phyloP scores from a whole-genome alignment of 2,113 vertebrate genomes.

The Nesoenas mayeri region DNA sequence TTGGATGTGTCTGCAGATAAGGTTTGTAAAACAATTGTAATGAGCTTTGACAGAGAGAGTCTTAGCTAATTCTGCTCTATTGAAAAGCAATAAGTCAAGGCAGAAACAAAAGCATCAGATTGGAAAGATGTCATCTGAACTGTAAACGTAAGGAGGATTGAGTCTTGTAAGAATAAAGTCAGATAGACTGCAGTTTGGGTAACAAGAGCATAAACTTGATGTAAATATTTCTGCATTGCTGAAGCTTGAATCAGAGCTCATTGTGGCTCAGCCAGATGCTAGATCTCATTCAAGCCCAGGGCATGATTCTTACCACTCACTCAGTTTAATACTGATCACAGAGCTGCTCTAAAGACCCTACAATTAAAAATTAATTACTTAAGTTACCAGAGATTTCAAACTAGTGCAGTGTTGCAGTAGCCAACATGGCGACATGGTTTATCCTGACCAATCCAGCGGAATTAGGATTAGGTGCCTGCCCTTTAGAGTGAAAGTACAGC shows the following conservation, averaged over 20 bases:
- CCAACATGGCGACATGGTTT: not conserved
- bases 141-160: not conserved
- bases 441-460: not conserved
- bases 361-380: not conserved
- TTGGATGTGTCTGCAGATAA: not conserved
- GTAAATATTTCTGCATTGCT: not conserved
- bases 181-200: not conserved
- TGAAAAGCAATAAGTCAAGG: not conserved
- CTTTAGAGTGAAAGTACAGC: not conserved
- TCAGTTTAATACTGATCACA: not conserved
- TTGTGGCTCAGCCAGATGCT: not conserved
- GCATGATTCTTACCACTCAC: not conserved
- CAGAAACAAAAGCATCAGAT: not conserved
- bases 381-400: not conserved
- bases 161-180: not conserved
- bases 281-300: not conserved
- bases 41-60: not conserved
- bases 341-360: not conserved
- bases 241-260: not conserved
- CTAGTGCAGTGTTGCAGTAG: not conserved
- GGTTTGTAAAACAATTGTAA: slow-evolving; percentile 7
- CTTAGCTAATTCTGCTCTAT: not conserved
- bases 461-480: not conserved
- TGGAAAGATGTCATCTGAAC: not conserved
- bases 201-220: not conserved